Evolutionary conservation across 2,113 vertebrate species (phyloP).

Genomic region (Anolis carolinensis): DNA sequence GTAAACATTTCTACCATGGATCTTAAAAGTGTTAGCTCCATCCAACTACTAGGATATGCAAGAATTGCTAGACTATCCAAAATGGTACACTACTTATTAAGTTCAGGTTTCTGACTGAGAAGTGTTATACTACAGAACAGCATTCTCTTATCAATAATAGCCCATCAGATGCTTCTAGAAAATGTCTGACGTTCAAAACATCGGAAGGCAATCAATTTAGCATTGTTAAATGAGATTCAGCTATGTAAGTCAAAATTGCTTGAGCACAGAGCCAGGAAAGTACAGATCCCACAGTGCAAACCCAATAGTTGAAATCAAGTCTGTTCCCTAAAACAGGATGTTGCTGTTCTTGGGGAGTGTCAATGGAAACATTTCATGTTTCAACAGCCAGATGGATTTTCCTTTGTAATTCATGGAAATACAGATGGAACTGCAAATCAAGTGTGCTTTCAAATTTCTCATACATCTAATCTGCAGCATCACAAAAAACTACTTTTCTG

Average conservation of each 20-base stretch:
- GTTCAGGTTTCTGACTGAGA: neutral
- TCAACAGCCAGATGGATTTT: neutral
- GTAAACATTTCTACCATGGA: neutral
- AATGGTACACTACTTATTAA: fast-evolving
- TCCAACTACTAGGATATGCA: neutral
- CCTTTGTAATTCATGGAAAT: neutral
- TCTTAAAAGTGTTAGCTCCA: neutral
- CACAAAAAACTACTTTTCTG: neutral
- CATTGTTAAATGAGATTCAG: neutral
- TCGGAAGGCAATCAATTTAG: neutral
- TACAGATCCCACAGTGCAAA: neutral
- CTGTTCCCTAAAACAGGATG: neutral
- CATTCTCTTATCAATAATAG: neutral
- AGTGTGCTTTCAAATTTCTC: neutral
- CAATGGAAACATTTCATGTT: neutral
- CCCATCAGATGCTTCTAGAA: neutral
- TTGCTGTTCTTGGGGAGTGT: neutral
- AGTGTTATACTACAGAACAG: neutral
- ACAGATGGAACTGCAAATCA: neutral
- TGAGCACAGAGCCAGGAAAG: neutral
- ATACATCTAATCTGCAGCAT: neutral
- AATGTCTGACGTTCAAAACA: neutral
- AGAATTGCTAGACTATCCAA: neutral
- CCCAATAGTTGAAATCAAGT: too few species aligned
- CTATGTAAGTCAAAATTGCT: neutral